These are phyloP conservation scores for Phoxinus phoxinus DNA, from an alignment of 2,113 vertebrate species.

Conservation along the genomic window DNA sequence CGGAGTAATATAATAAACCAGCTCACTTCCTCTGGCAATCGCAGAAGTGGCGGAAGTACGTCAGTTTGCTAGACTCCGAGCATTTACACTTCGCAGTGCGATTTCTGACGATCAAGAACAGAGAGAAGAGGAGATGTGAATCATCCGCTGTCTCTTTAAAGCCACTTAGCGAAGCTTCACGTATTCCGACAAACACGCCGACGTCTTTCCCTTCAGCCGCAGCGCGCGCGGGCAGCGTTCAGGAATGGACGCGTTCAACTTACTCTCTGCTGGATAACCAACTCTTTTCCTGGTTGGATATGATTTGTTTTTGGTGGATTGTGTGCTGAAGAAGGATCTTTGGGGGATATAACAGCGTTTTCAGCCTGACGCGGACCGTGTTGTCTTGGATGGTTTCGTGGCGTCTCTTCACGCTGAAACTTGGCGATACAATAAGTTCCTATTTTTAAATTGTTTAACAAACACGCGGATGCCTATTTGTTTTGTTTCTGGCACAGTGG, in stretches of 20 bases:
- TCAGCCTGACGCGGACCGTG: slow-evolving; percentile 64
- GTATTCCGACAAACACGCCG: slow-evolving; percentile 73
- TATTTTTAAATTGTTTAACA: slow-evolving; percentile 55
- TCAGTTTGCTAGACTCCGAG: slow-evolving; percentile 81
- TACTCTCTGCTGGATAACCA: slow-evolving; percentile 69
- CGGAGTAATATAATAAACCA: slow-evolving; percentile 62
- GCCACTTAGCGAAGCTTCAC: slow-evolving; percentile 77
- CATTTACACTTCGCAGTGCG: slow-evolving; percentile 74
- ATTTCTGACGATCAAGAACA: slow-evolving; percentile 76
- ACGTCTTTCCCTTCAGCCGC: slow-evolving; percentile 68
- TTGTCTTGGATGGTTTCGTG: slow-evolving; percentile 56
- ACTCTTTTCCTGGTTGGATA: slow-evolving; percentile 58
- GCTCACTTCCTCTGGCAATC: slow-evolving; percentile 80
- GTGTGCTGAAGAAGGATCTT: slow-evolving; percentile 64
- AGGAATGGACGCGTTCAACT: slow-evolving; percentile 74
- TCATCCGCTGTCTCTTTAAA: slow-evolving; percentile 82
- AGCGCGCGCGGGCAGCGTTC: slow-evolving; percentile 60
- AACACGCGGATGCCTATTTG: slow-evolving; percentile 57
- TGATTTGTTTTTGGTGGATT: slow-evolving; percentile 71
- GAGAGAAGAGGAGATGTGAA: slow-evolving; percentile 71
- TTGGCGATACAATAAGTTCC: slow-evolving; percentile 60
- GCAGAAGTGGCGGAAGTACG: slow-evolving; percentile 84
- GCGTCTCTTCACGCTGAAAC: slow-evolving; percentile 63
- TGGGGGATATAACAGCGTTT: slow-evolving; percentile 70
- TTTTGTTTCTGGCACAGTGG: slow-evolving; percentile 63